phyloP scores from a whole-genome alignment of 2,797 vertebrate genomes.

The Cossypha caffra region DNA sequence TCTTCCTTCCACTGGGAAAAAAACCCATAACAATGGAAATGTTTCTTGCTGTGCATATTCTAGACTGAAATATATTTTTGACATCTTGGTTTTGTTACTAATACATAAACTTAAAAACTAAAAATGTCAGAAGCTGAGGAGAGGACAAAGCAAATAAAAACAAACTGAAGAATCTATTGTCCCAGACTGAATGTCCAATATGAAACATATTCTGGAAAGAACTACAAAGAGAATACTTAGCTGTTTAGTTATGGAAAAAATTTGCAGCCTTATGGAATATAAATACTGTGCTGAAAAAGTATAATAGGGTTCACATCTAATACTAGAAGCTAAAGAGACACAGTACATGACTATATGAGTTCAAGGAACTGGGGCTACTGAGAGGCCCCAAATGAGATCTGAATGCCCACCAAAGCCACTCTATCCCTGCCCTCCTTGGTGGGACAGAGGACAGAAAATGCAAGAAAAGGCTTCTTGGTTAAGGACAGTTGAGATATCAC shows the following conservation, averaged over 20 bases:
- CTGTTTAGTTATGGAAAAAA: not conserved
- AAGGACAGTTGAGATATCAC: not conserved
- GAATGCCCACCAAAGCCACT: not conserved
- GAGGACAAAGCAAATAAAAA: not conserved
- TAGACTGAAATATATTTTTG: not conserved
- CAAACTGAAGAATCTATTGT: not conserved
- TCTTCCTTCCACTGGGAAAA: not conserved
- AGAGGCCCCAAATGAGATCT: not conserved
- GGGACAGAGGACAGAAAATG: not conserved
- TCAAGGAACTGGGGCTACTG: not conserved
- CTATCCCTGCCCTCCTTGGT: not conserved
- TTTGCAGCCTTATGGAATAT: not conserved
- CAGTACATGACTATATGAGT: not conserved
- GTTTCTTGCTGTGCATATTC: not conserved
- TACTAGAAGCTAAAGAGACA: not conserved
- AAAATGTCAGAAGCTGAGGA: not conserved
- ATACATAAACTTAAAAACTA: not conserved
- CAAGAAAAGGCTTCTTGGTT: not conserved
- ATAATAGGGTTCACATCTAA: not conserved
- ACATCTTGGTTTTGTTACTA: not conserved
- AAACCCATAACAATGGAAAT: not conserved
- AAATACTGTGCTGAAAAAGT: not conserved
- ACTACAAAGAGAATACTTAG: not conserved
- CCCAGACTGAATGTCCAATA: not conserved
- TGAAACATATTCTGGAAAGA: not conserved